Conservation (phyloP, 2,888 invertebrate species). For the Helicoverpa assulta region DNA sequence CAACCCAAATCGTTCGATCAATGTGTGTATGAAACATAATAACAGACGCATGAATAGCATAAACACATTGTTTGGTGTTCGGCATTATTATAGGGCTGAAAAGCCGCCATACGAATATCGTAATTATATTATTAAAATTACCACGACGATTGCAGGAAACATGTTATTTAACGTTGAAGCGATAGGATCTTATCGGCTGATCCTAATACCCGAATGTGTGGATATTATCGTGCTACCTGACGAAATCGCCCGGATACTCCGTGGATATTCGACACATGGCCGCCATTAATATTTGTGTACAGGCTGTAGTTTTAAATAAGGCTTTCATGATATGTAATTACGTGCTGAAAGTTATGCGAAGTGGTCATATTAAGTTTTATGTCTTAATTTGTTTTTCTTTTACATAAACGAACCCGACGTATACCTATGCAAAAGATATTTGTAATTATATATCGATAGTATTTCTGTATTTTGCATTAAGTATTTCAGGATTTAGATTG, state of each 20-base stretch:
- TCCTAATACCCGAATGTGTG: constrained; percentile 88
- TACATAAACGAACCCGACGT: not conserved
- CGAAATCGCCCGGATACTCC: constrained; percentile 83
- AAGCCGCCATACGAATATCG: constrained; percentile 83
- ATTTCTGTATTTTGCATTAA: no score
- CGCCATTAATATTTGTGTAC: constrained; percentile 67
- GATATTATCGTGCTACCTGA: constrained; percentile 88
- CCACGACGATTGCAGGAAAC: constrained; percentile 89
- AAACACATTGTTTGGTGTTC: constrained; percentile 73
- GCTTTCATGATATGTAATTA: constrained; percentile 1
- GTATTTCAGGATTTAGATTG: no score
- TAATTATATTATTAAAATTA: constrained; percentile 90
- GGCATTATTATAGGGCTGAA: constrained; percentile 80
- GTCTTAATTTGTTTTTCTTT: not conserved
- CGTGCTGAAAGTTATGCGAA: not conserved
- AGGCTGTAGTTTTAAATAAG: constrained; percentile 61
- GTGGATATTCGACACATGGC: constrained; percentile 80
- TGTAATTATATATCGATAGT: no score
- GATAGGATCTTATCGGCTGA: constrained; percentile 87
- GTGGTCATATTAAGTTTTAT: not conserved
- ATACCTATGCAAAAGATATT: no score
- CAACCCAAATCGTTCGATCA: constrained; percentile 56
- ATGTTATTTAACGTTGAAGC: constrained; percentile 87
- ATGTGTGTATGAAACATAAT: constrained; percentile 67
- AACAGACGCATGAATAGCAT: constrained; percentile 62